phyloP scores from a whole-genome alignment of 2,888 invertebrate species.

The Agrilus cyanescens region DNA sequence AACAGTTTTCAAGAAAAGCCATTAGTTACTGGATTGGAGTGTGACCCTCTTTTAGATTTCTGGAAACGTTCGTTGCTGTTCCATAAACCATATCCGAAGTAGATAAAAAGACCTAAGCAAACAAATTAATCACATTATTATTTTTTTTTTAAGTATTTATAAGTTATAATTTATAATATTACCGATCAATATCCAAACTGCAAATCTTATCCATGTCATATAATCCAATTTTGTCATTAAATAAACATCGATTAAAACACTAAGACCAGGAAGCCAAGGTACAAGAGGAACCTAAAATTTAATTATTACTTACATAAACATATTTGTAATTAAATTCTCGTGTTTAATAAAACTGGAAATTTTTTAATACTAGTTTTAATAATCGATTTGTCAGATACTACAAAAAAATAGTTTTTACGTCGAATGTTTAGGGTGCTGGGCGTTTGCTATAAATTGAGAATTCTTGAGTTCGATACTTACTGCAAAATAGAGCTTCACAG shows the following conservation, averaged over 20 bases:
- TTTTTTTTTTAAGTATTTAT: background rate
- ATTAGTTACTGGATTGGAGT: no score
- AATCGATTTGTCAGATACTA: no score
- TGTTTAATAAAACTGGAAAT: no score
- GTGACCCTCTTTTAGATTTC: no score
- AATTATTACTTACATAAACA: slow-evolving; percentile 1
- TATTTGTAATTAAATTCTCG: slow-evolving; percentile 1
- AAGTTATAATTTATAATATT: slow-evolving; percentile 23
- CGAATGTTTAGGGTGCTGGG: no score
- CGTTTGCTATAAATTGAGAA: no score
- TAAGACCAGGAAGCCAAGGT: slow-evolving; percentile 68
- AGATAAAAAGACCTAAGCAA: slow-evolving; percentile 55
- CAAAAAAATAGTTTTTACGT: no score
- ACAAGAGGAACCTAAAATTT: slow-evolving; percentile 64
- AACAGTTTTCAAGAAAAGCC: no score
- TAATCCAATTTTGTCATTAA: slow-evolving; percentile 69
- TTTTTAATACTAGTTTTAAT: no score
- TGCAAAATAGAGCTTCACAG: slow-evolving; percentile 48
- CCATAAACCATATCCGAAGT: slow-evolving; percentile 61
- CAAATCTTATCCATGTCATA: slow-evolving; percentile 72
- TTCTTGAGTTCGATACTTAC: no score
- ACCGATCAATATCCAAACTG: slow-evolving; percentile 71
- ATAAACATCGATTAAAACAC: slow-evolving; percentile 73
- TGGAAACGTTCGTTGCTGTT: slow-evolving; percentile 43
- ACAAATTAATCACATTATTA: background rate